These are phyloP conservation scores for Pantherophis guttatus DNA, from an alignment of 2,113 vertebrate genomes.

Conservation along the genomic window DNA sequence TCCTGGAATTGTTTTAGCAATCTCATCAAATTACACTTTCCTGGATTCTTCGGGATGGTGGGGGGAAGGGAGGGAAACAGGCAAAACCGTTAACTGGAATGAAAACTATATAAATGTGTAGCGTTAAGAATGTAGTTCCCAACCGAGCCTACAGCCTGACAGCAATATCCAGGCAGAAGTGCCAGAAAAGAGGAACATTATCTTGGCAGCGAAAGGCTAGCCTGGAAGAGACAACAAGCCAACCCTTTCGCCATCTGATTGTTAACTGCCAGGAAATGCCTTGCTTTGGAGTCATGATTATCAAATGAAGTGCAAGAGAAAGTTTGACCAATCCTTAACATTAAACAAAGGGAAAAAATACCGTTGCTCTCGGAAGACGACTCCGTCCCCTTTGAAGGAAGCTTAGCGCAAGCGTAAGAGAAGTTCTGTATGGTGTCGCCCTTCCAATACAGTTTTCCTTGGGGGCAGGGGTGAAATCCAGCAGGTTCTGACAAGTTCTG, in stretches of 20 bases:
- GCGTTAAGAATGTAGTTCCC: constrained; percentile 9
- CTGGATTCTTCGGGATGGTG: neutral
- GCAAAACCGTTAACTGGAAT: neutral
- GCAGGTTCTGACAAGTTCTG: too few relatives aligned
- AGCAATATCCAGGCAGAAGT: neutral
- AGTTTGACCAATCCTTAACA: constrained; percentile 17
- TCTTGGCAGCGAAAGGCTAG: constrained; percentile 38
- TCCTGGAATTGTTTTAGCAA: neutral
- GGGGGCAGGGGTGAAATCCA: too few relatives aligned
- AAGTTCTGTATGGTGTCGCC: neutral
- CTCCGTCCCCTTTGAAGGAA: neutral
- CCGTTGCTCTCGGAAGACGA: neutral
- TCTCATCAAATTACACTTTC: neutral
- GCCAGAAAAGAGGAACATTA: constrained; percentile 30
- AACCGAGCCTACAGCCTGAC: constrained; percentile 16
- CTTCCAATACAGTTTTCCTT: neutral
- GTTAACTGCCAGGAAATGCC: constrained; percentile 36
- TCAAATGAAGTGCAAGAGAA: constrained; percentile 25
- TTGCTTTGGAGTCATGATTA: constrained; percentile 22
- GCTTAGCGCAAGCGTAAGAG: neutral
- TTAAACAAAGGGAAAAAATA: neutral
- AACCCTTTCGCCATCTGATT: constrained; percentile 35
- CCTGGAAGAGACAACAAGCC: constrained; percentile 27
- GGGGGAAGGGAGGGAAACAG: neutral
- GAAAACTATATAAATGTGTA: neutral